Evolutionary conservation across 2,888 invertebrate genomes (phyloP), one percentile per base, ranked within the genome.

Genomic region (Laspeyria flexula): DNA sequence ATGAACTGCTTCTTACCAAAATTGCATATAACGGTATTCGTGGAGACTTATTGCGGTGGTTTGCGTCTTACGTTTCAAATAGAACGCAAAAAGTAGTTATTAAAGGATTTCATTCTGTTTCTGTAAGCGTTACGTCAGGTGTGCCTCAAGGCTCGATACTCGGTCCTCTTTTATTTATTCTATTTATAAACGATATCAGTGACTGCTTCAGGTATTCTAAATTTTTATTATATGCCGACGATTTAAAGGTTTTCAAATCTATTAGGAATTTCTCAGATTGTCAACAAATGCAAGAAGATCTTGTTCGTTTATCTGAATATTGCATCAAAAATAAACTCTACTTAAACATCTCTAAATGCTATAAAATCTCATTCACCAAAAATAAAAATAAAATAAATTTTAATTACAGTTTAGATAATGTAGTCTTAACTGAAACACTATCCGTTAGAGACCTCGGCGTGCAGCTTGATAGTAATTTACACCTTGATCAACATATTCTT

Each of bases 1-100:
- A 53, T 34, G 9, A 35, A 4, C 1, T 53, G 3, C 40, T 53
- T 1, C 6, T 53, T 12, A 39, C 29, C 0, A 47, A 53, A 33
- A 35, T 50, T 12, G 43, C 47, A 0, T 48, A 18, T 13, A 55
- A 55, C 21, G 51, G 55, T 7, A 55, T 55, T 1, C 38, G 40
- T 1, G 54, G 55, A 1, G 41, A 44, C 12, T 18, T 54, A 3
- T 29, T 53, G 1, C 30, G 45, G 0, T 54, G 54, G 54, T 52
- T 59, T 18, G n/a, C 21, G 0, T 62, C 59, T 7, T 62, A 62
- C 11, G 33, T 55, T 1, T 11, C 41, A 1, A 44, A 41, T 12
- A 30, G 50, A 12, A 42, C 41, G 1, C 57, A 58, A 45, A 44
- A 39, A 1, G 39, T 54, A 0, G 57, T 43, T 4, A 25, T 43